These are phyloP conservation scores for Caenorhabditis tropicalis DNA, from an alignment of 1,140 invertebrate species.

Conservation along the genomic window DNA sequence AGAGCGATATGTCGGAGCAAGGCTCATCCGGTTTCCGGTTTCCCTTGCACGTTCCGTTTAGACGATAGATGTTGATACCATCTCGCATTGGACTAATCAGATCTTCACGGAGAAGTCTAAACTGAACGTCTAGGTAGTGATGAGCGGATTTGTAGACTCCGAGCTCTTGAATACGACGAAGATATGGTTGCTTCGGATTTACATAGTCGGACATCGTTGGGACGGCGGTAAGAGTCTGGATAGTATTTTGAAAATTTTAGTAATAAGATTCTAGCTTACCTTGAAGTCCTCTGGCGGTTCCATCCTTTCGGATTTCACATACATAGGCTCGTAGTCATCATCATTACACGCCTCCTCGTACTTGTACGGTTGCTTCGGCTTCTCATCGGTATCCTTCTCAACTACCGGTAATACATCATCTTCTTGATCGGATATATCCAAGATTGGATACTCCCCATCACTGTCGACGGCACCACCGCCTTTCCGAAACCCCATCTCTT, in stretches of 20 bases:
- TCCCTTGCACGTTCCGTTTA: conserved; percentile 17
- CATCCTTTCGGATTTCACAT: neutral
- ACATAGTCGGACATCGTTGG: neutral
- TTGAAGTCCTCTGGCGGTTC: conserved; percentile 71
- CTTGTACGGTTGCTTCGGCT: neutral
- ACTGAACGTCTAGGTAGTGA: conserved; percentile 83
- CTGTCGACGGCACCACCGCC: neutral
- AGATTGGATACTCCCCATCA: neutral
- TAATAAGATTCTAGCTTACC: no score
- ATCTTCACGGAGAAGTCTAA: conserved; percentile 81
- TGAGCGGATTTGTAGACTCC: conserved; percentile 77
- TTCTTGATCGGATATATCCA: neutral
- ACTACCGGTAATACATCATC: no score
- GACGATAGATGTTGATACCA: neutral
- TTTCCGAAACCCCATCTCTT: neutral
- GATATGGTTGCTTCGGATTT: conserved; percentile 69
- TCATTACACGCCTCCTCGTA: neutral
- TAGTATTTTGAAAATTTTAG: conserved; percentile 61
- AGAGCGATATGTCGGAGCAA: conserved; percentile 24
- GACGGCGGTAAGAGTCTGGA: neutral
- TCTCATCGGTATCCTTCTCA: neutral
- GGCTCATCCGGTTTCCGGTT: neutral
- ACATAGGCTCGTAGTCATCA: neutral
- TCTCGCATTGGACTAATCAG: conserved; percentile 61
- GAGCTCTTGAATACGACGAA: conserved; percentile 76